These are phyloP conservation scores for Netelia inedita DNA, from an alignment of 2,888 invertebrate genomes.

Conservation along the genomic window DNA sequence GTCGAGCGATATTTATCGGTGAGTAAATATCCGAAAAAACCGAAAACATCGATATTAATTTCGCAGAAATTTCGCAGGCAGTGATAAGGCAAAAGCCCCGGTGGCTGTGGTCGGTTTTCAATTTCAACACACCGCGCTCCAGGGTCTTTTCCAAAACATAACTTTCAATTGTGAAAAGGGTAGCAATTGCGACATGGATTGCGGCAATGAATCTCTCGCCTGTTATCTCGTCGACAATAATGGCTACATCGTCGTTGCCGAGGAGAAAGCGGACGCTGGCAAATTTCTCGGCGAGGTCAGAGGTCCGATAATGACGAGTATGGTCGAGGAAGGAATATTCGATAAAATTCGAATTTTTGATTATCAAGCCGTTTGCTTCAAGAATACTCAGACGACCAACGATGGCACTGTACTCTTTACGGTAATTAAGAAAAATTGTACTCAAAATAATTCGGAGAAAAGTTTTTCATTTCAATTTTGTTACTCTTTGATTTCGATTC, in stretches of 20 bases:
- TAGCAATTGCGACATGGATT: constrained; percentile 85
- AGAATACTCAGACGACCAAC: constrained; percentile 88
- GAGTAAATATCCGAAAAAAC: constrained; percentile 36
- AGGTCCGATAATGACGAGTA: constrained; percentile 91
- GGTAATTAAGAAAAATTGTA: constrained; percentile 85
- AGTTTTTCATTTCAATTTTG: background rate
- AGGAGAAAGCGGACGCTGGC: constrained; percentile 91
- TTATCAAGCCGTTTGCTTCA: constrained; percentile 96
- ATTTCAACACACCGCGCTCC: constrained; percentile 92
- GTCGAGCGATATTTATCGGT: constrained; percentile 91
- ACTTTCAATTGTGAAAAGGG: constrained; percentile 87
- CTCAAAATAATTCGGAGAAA: background rate
- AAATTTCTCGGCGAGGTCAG: constrained; percentile 95
- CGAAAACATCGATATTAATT: too few species aligned
- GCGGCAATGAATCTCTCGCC: constrained; percentile 89
- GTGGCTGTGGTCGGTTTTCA: constrained; percentile 90
- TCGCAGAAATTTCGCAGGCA: constrained; percentile 74
- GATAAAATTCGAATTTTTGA: constrained; percentile 92
- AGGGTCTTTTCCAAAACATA: constrained; percentile 92
- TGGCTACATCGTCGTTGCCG: constrained; percentile 91
- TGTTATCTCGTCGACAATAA: constrained; percentile 96
- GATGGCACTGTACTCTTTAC: constrained; percentile 88
- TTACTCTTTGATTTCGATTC: background rate
- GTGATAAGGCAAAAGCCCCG: constrained; percentile 84
- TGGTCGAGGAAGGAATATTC: constrained; percentile 92